These are phyloP conservation scores for Camptogramma bilineatum DNA, from an alignment of 2,888 invertebrate genomes.

Conservation along the genomic window DNA sequence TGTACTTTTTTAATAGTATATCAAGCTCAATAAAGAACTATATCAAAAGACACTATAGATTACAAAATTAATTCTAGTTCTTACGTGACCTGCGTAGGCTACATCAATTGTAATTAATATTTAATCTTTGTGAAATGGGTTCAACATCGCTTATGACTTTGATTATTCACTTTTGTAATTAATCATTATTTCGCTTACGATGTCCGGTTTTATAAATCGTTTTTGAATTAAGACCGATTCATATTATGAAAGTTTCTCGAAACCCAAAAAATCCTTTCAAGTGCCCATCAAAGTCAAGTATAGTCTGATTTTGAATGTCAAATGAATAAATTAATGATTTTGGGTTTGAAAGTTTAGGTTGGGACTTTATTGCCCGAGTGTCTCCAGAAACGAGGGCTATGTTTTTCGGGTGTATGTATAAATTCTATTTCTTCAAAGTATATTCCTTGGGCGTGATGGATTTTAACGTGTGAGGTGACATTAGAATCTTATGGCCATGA, in stretches of 20 bases:
- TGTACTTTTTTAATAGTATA: no score
- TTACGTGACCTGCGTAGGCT: slow-evolving; percentile 24
- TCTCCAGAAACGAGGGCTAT: no score
- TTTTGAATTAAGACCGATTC: slow-evolving; percentile 33
- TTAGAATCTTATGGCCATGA: no score
- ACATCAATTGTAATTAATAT: slow-evolving; percentile 4
- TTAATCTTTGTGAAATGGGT: slow-evolving; percentile 24
- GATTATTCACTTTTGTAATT: slow-evolving; percentile 67
- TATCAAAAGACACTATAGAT: slow-evolving; percentile 40
- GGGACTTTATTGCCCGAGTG: no score
- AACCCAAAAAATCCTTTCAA: slow-evolving; percentile 11
- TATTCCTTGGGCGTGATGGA: no score
- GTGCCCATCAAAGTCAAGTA: background rate
- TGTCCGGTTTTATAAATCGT: slow-evolving; percentile 69
- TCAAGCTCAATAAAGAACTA: slow-evolving; percentile 33
- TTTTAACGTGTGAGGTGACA: no score
- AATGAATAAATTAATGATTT: slow-evolving; percentile 23
- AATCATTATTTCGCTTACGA: slow-evolving; percentile 70
- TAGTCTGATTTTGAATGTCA: slow-evolving; percentile 22
- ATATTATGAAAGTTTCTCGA: slow-evolving; percentile 21
- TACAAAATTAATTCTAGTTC: slow-evolving; percentile 19
- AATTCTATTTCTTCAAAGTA: no score
- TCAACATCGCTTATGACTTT: slow-evolving; percentile 60
- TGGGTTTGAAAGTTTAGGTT: slow-evolving; percentile 6
- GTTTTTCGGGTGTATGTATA: no score